Base-by-base conservation (phyloP, 2,113 vertebrate genomes). In the Heteronetta atricapilla region DNA sequence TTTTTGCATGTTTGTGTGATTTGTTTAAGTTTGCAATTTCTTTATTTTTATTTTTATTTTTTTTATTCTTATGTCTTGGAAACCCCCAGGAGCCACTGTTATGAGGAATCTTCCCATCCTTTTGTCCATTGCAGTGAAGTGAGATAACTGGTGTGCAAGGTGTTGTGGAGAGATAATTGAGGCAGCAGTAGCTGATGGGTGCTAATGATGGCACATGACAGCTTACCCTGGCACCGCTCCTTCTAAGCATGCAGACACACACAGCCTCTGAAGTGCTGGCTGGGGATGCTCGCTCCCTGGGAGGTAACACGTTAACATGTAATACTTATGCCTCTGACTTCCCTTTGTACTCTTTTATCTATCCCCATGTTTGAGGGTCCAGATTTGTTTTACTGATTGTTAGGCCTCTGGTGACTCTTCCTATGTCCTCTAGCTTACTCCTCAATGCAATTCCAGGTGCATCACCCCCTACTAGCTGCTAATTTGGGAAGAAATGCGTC, bases 331-430 rank as follows among this genome's bases (percentile, higher is more conserved):
- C 6, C 25, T 56, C 59, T 94, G 46, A 34, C n/a, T 59, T n/a
- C 22, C 17, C n/a, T 36, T 69, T 0, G 0, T 40, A 7, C 26
- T 29, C 48, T 34, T 86, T 64, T 1, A 1, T 60, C 77, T 76
- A 48, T 44, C 76, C 33, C 56, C 4, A 2, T 22, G n/a, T 55
- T 73, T 74, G 55, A 73, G 82, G 66, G 64, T 50, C 66, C 63
- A 66, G 0, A 36, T 31, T 77, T 68, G 18, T 48, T 88, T 84
- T 64, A 25, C 36, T 66, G 68, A 68, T 60, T 66, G 16, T 29
- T 68, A 67, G 19, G 69, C 23, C 48, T 87, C 60, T 66, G n/a
- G 28, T 82, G 68, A 72, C 33, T 34, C 67, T 88, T 81, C 34
- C 17, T 28, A 31, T 66, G 14, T 42, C 50, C 60, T 50, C 89